Evolutionary conservation across 2,113 vertebrate genomes (phyloP), one percentile per base, ranked within the genome.

Genomic region (Sigmodon hispidus): DNA sequence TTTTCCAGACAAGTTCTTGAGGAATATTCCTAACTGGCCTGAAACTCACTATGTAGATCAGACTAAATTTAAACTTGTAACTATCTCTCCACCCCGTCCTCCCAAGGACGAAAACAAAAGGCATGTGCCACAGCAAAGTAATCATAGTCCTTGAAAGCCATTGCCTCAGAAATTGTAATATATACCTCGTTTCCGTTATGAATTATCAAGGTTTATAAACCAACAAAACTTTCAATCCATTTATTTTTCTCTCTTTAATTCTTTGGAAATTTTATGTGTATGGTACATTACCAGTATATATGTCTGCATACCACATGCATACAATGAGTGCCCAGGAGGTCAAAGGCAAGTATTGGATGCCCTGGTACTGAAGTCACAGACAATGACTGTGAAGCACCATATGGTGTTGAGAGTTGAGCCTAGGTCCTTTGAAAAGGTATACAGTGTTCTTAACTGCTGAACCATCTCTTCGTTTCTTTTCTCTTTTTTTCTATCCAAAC

Each of bases 161-260:
- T 52, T 76, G 2, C 88, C 57, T 72, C 34, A 81, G 43, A 95
- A 96, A 84, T 90, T 87, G 95, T 40, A 59, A 65, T 16, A 73
- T 45, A 50, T 17, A 45, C 1, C 88, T 84, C 24, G 40, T 36
- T 94, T 83, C 81, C 15, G 43, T 36, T 80, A 1, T 50, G 7
- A 1, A 22, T 59, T 73, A 29, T 26, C 57, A 29, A n/a, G 87
- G 57, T 43, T n/a, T 84, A 45, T 40, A 94, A 87, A 45, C 50
- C 43, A 92, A 90, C 19, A 61, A 91, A 84, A 61, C 29, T 77
- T 96, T 84, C 29, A 69, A 89, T 77, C 13, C 65, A 52, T 24
- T 95, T 83, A 48, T 87, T 87, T 93, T 79, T 96, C 89, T 91
- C 43, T 52, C 21, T 55, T 69, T 36, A 69, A 36, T 36, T 36